Base-by-base conservation (phyloP, 1,140 invertebrate genomes). In the Lepeophtheirus salmonis region DNA sequence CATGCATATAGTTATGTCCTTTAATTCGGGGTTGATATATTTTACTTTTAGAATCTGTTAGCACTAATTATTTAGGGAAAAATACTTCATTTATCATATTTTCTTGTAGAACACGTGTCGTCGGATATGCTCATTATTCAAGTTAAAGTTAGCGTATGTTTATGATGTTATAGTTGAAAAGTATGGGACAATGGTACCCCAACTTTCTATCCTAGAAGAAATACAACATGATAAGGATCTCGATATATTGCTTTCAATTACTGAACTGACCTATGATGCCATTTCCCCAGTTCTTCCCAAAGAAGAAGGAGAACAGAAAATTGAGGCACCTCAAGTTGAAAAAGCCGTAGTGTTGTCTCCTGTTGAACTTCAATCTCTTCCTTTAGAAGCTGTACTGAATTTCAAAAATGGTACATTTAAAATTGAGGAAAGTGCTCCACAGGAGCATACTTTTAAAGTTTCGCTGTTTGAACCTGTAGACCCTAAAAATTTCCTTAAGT, bases 361-460 rank as follows among this genome's bases (percentile, higher is more conserved):
- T 20, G 14, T 6, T 3, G 50, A 52, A 20, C 4, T 52, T n/a
- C n/a, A 16, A 6, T 18, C 14, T 52, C 50, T 18, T 16, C 50
- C 14, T n/a, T 52, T 12, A n/a, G n/a, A n/a, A n/a, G n/a, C n/a
- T n/a, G 2, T 3, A 26, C 18, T 41, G 23, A 48, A 56, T 24
- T 53, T 20, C 50, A 56, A 53, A 25, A 6, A 6, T n/a, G 30
- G 6, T 17, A 74, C 83, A 79, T 30, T 91, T 88, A 71, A 76
- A 41, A 74, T 88, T 22, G 69, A 84, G 48, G 82, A 88, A 60
- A 78, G 77, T 56, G 84, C 84, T 1, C 86, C 85, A 1, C 73
- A 77, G 49, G 75, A 72, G 49, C 89, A 95, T 70, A 83, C 83
- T 66, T 94, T 83, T 68, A 80, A 82, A 48, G 70, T 80, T 23